Conservation (phyloP, 2,797 vertebrate species). For the Pelochelys cantorii region DNA sequence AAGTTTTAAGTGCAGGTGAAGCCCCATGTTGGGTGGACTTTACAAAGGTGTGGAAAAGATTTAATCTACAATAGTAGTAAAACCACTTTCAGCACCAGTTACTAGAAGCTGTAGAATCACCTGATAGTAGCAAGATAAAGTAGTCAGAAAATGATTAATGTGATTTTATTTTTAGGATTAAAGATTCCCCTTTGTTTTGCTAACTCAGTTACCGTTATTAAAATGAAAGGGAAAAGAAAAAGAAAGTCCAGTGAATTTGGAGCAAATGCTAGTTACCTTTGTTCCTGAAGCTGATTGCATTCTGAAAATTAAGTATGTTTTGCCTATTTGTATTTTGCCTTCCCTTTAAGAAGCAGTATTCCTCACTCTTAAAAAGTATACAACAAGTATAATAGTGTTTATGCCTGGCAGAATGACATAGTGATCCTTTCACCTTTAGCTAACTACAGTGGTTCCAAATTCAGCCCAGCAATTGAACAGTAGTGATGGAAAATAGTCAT, state of each 20-base stretch:
- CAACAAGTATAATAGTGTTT: not conserved
- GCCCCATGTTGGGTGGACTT: not conserved
- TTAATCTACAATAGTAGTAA: not conserved
- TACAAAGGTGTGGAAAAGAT: not conserved
- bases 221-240: not conserved
- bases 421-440: not conserved
- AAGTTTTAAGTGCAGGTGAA: not conserved
- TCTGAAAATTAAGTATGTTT: not conserved
- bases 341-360: not conserved
- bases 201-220: not conserved
- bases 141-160: not conserved
- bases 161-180: not conserved
- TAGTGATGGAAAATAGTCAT: not conserved
- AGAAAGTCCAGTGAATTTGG: fast-evolving
- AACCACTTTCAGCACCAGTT: not conserved
- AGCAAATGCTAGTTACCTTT: not conserved
- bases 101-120: not conserved
- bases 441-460: not conserved
- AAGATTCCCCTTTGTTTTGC: not conserved
- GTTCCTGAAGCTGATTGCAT: not conserved
- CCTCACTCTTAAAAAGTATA: not conserved
- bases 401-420: not conserved
- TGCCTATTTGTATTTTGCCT: not conserved
- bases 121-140: not conserved
- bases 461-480: not conserved